A percentile compares a stretch with the other conserved stretches of the same genome.
Conservation (phyloP, 2,797 vertebrate genomes). For the Borostomias antarcticus region DNA sequence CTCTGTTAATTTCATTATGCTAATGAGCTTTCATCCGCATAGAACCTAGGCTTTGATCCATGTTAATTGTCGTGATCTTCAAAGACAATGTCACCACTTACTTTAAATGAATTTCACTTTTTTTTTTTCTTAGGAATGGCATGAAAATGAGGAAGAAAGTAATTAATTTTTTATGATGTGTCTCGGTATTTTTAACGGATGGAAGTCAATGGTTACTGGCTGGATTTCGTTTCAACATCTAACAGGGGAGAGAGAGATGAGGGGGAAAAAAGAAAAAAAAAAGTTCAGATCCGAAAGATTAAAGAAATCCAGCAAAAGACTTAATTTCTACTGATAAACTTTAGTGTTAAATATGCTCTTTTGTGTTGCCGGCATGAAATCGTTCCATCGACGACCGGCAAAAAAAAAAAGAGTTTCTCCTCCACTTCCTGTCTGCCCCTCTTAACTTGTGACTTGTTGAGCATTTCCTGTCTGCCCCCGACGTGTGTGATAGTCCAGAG, state of each 20-base stretch:
- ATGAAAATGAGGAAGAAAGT: conserved; percentile 96
- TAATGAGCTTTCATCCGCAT: conserved; percentile 98
- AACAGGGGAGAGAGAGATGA: conserved; percentile 83
- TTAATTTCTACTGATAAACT: conserved; percentile 98
- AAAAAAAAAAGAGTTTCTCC: conserved; percentile 36
- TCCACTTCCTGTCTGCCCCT: conserved; percentile 80
- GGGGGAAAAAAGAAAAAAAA: conserved; percentile 52
- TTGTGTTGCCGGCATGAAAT: conserved; percentile 91
- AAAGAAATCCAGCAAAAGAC: conserved; percentile 94
- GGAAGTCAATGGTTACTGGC: conserved; percentile 88
- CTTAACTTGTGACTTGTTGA: conserved; percentile 78
- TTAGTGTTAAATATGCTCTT: conserved; percentile 96
- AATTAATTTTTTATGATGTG: conserved; percentile 99
- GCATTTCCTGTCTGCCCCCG: conserved; percentile 79
- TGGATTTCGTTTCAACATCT: conserved; percentile 92
- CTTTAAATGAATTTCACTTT: conserved; percentile 99
- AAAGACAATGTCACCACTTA: conserved; percentile 99
- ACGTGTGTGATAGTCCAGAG: conserved; percentile 70
- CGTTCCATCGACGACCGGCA: conserved; percentile 79
- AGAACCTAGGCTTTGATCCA: conserved; percentile 98
- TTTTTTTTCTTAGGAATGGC: conserved; percentile 96
- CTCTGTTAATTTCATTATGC: conserved; percentile 99
- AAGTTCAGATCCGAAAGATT: conserved; percentile 96
- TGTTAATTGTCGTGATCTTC: conserved; percentile 99
- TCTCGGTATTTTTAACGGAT: conserved; percentile 92